Evolutionary conservation across 1,140 invertebrate species (phyloP), one percentile per base, ranked within the genome.

Genomic region (Dendroctonus ponderosae): DNA sequence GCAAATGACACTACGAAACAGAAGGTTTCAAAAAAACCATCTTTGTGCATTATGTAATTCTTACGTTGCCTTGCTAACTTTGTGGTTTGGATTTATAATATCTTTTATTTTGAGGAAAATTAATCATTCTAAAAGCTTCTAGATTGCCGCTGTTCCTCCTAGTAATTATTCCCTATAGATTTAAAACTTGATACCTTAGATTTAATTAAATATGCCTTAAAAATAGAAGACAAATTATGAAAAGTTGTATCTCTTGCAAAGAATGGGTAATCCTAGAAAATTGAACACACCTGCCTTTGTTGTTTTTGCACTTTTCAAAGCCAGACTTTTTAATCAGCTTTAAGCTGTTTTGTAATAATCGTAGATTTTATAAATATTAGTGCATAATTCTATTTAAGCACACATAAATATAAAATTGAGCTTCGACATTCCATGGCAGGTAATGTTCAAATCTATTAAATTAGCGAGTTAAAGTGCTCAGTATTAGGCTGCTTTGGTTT

Each of bases 101-200:
- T 49, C 48, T 37, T 41, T 52, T 40, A 62, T 62, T 50, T 49
- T 38, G 2, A 12, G 5, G 52, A 50, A 41, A 42, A 51, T 62
- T 62, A 52, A 62, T 62, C 51, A 52, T 51, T 40, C 42, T 52
- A 62, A 62, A 52, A 62, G 60, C 60, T 15, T 44, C 12, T 14
- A 41, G 52, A 62, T 62, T 62, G 44, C 50, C 9, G 12, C 60
- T 41, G 48, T 62, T 52, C 46, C 15, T 56, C 40, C 49, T 50
- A 12, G 5, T n/a, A 26, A 62, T 51, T 52, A 62, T 52, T 52
- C 40, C n/a, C 26, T 6, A 41, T 41, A 38, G 40, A 14, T 52
- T 37, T 52, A 9, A 12, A 14, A 12, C 7, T 8, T 40, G 9
- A 11, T 40, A 38, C 11, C 3, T 40, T n/a, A 11, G 6, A 39